Evolutionary conservation across 2,113 vertebrate species (phyloP).

Genomic region (Deroptyus accipitrinus): DNA sequence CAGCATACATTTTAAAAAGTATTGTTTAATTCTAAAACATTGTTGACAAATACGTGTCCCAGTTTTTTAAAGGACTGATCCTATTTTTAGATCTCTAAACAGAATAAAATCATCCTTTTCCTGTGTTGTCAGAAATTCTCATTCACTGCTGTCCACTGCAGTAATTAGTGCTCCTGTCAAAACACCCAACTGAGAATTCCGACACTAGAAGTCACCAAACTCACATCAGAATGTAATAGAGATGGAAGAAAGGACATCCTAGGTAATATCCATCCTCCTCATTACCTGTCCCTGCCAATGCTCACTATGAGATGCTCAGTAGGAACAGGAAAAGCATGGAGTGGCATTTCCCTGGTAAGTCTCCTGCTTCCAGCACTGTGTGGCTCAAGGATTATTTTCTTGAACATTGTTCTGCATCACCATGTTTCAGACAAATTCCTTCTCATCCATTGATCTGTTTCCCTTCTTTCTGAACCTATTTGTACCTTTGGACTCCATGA

Average conservation of each 20-base stretch:
- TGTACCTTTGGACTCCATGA: background rate
- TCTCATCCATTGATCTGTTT: rapidly evolving
- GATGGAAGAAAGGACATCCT: background rate
- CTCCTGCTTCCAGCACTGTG: background rate
- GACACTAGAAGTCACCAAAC: background rate
- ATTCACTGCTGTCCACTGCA: background rate
- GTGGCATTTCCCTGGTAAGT: background rate
- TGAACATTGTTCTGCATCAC: background rate
- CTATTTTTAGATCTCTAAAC: background rate
- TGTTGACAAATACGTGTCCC: background rate
- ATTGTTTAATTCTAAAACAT: background rate
- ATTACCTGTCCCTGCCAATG: background rate
- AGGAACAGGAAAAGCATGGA: background rate
- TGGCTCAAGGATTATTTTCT: background rate
- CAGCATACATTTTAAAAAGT: background rate
- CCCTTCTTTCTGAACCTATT: background rate
- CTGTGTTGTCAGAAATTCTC: background rate
- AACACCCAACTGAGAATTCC: background rate
- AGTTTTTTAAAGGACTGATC: background rate
- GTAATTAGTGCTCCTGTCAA: background rate
- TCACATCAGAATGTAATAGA: background rate
- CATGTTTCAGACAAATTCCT: background rate
- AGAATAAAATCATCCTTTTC: background rate
- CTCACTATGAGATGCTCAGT: background rate
- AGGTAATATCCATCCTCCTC: background rate